Evolutionary conservation across 1,140 invertebrate genomes (phyloP), one percentile per base, ranked within the genome.

Genomic region (Drosophila paulistorum): DNA sequence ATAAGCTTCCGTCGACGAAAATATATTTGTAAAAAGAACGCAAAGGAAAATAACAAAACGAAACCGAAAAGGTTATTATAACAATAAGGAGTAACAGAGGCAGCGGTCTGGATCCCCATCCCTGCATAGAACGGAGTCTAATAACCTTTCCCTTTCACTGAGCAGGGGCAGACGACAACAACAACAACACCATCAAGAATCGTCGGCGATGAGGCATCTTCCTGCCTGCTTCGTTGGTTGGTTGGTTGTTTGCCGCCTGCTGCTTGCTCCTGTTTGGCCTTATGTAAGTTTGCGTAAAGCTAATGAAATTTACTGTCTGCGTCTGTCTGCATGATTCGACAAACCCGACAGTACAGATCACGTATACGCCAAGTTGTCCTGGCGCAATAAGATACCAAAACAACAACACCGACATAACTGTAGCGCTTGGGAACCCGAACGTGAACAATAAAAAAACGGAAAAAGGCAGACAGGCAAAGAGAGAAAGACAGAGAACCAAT

Each of bases 31-130:
- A 30, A 7, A 30, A 30, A 7, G 30, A 30, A 30, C 30, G 9
- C n/a, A 54, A 42, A 51, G 68, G 68, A 75, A 61, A 58, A 55
- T 39, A 74, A 68, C 74, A 73, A 59, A 51, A 54, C 51, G 71
- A 76, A 76, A 80, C 63, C 61, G 72, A 87, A 89, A 89, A 83
- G 84, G 84, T 87, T 89, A 83, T 89, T 89, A 83, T 80, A 83
- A 83, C 84, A 86, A 86, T 82, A 86, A 86, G 72, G 58, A 87
- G 82, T 68, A 82, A 76, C 62, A 67, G 68, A 54, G 30, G 65
- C 39, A 54, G 69, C 58, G 65, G 83, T 89, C 83, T 86, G 82
- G 83, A 55, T 77, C 63, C 74, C 68, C 45, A 64, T 63, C 63
- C 20, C 51, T 58, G 70, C 67, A 37, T 54, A 57, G 68, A 61